phyloP scores from a whole-genome alignment of 2,113 vertebrate genomes.

The Pseudorhombus dupliciocellatus region DNA sequence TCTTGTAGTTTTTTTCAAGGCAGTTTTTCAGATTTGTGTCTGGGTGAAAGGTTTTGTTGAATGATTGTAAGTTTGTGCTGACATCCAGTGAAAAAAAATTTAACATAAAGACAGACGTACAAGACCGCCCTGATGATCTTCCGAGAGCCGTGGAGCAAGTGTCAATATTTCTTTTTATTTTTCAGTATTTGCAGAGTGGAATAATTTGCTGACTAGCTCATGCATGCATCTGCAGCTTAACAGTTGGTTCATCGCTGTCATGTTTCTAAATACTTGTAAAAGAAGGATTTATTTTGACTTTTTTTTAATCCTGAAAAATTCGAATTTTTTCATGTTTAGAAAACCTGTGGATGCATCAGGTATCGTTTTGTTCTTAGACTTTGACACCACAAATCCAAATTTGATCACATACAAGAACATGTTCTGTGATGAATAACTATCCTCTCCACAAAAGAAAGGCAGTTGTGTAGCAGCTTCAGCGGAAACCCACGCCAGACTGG shows the following conservation, averaged over 20 bases:
- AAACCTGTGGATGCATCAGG: background rate
- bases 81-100: background rate
- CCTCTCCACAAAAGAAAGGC: background rate
- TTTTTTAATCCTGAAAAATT: background rate
- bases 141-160: background rate
- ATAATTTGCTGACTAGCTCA: constrained; percentile 8
- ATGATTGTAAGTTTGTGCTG: background rate
- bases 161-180: background rate
- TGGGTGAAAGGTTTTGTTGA: constrained; percentile 12
- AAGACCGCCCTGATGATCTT: background rate
- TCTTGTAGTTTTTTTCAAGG: too few species aligned
- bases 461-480: background rate
- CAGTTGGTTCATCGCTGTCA: background rate
- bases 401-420: background rate
- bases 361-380: background rate
- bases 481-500: background rate
- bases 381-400: background rate
- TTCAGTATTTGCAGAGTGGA: constrained; percentile 1
- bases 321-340: background rate
- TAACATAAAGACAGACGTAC: background rate
- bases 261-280: background rate
- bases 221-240: background rate
- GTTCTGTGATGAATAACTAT: background rate
- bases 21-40: constrained; percentile 11
- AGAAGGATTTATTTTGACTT: background rate